Percentiles rank a stretch among this genome's conserved stretches.
These are phyloP conservation scores for Aelia acuminata DNA, from an alignment of 2,888 invertebrate species.

Conservation along the genomic window DNA sequence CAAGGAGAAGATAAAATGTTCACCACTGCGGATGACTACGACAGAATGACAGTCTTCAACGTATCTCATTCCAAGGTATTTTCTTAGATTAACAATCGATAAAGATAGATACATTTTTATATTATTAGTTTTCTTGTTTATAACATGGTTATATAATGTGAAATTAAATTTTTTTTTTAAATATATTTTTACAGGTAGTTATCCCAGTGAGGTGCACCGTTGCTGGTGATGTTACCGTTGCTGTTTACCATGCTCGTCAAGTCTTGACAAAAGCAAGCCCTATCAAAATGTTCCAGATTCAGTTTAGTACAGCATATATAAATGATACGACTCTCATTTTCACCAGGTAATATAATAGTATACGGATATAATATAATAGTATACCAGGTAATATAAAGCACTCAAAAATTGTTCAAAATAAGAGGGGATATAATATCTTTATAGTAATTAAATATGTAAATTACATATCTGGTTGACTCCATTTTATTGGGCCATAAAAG, in stretches of 20 bases:
- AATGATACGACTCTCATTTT: slow-evolving; percentile 74
- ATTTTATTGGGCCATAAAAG: too few species aligned
- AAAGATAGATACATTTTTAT: not conserved
- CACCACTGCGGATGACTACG: slow-evolving; percentile 91
- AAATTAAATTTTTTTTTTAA: not conserved
- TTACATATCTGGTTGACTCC: too few species aligned
- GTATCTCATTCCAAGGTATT: slow-evolving; percentile 80
- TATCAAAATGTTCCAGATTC: slow-evolving; percentile 88
- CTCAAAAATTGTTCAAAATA: too few species aligned
- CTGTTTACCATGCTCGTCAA: slow-evolving; percentile 88
- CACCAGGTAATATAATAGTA: slow-evolving; percentile 55
- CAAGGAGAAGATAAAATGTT: slow-evolving; percentile 87
- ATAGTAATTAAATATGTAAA: too few species aligned
- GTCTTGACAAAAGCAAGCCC: slow-evolving; percentile 85
- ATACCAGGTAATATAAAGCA: too few species aligned
- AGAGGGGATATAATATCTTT: too few species aligned
- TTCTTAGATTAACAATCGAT: not conserved
- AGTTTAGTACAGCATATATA: slow-evolving; percentile 92
- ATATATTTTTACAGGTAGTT: slow-evolving; percentile 69
- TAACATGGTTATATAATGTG: too few species aligned
- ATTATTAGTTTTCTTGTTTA: not conserved
- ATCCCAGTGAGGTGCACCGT: slow-evolving; percentile 84
- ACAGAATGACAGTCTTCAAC: slow-evolving; percentile 83
- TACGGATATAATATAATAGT: too few species aligned
- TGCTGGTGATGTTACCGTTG: slow-evolving; percentile 87